These are phyloP conservation scores for Sebastiscus albofasciatus DNA, from an alignment of 2,797 vertebrate genomes.

Conservation along the genomic window DNA sequence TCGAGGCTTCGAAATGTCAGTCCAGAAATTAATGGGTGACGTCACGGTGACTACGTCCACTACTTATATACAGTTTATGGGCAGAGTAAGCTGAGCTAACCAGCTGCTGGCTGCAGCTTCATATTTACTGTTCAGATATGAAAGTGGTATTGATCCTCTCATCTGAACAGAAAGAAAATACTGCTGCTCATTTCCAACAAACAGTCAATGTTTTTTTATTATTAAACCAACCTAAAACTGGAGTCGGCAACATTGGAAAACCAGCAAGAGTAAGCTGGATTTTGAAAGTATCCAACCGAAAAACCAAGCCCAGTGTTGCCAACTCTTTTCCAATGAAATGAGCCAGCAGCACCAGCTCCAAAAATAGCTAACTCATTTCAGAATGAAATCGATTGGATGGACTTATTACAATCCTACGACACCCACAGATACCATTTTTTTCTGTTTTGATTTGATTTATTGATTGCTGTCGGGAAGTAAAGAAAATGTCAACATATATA, in stretches of 20 bases:
- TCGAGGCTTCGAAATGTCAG: too few relatives aligned
- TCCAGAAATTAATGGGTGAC: too few relatives aligned
- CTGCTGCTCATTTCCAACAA: not conserved
- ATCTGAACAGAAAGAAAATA: not conserved
- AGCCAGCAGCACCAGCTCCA: not conserved
- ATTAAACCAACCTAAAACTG: not conserved
- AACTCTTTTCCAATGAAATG: not conserved
- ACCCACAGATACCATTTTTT: not conserved
- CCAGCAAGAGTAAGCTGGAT: not conserved
- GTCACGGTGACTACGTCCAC: too few relatives aligned
- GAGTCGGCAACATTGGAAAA: not conserved
- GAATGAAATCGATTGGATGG: not conserved
- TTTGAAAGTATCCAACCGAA: not conserved
- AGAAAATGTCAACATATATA: not conserved
- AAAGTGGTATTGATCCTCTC: too few relatives aligned
- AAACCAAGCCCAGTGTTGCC: not conserved
- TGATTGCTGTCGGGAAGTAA: not conserved
- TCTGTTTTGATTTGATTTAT: not conserved
- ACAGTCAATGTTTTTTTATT: not conserved
- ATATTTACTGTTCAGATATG: not conserved
- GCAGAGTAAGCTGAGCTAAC: not conserved
- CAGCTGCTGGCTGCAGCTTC: not conserved
- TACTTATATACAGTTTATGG: too few relatives aligned
- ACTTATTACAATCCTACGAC: not conserved
- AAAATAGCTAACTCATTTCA: not conserved